Percentiles rank a stretch among this genome's conserved stretches.
Evolutionary conservation across 2,888 invertebrate species (phyloP).

Genomic region (Polyommatus icarus): DNA sequence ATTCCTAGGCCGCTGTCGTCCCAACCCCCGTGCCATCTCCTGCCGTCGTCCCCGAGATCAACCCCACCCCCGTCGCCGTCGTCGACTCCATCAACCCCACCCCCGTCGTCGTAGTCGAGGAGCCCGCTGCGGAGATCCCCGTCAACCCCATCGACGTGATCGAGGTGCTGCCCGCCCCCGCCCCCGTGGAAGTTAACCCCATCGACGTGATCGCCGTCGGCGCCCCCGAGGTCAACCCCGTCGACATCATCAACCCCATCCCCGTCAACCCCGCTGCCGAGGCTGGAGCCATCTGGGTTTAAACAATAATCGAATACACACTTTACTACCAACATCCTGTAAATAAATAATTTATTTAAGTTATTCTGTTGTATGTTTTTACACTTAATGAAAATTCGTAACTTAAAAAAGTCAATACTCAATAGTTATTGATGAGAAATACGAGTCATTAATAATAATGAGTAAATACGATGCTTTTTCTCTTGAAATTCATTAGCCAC

Average conservation of each 20-base stretch:
- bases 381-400: neutral
- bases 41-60: conserved; percentile 7
- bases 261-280: conserved; percentile 27
- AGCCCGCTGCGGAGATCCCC: conserved; percentile 1
- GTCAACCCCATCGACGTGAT: conserved; percentile 27
- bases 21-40: conserved; percentile 39
- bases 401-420: too few relatives aligned
- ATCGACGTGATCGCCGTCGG: conserved; percentile 43
- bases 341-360: neutral
- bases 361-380: neutral
- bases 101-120: conserved; percentile 36
- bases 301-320: neutral
- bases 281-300: neutral
- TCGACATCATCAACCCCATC: conserved; percentile 30
- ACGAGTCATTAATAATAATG: neutral
- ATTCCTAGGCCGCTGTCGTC: conserved; percentile 32
- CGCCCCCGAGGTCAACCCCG: conserved; percentile 40
- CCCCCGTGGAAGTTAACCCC: conserved; percentile 40
- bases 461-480: neutral
- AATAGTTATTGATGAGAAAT: too few relatives aligned
- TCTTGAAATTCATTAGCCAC: neutral
- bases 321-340: neutral
- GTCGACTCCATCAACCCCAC: conserved; percentile 39
- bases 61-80: conserved; percentile 40
- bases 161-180: conserved; percentile 32